Percentiles rank a stretch among this genome's conserved stretches.
These are phyloP conservation scores for Cynopterus sphinx DNA, from an alignment of 2,797 vertebrate genomes.

Conservation along the genomic window DNA sequence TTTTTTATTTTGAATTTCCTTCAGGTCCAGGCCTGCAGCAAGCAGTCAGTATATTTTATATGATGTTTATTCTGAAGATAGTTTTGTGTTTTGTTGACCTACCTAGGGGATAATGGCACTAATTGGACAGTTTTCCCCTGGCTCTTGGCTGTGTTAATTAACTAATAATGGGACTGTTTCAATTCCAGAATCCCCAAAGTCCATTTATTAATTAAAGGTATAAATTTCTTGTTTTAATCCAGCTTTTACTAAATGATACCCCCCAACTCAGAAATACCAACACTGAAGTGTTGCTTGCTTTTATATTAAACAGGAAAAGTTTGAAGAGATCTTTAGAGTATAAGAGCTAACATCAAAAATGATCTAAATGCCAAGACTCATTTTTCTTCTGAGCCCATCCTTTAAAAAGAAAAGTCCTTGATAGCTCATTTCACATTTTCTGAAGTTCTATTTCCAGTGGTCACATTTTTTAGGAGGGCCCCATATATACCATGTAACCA, in stretches of 20 bases:
- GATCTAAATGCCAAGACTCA: background rate
- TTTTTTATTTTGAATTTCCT: background rate
- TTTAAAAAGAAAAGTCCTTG: background rate
- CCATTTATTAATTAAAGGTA: conserved; percentile 10
- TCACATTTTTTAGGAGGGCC: background rate
- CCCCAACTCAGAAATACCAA: background rate
- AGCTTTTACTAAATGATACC: background rate
- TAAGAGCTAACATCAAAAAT: background rate
- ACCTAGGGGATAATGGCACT: background rate
- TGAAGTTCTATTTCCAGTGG: conserved; percentile 23
- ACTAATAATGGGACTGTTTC: background rate
- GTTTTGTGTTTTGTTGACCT: background rate
- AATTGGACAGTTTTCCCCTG: background rate
- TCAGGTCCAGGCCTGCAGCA: background rate
- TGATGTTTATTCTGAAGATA: background rate
- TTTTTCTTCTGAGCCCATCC: background rate
- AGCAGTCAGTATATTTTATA: background rate
- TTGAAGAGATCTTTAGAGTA: background rate
- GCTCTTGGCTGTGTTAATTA: background rate
- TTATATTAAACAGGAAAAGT: conserved; percentile 4
- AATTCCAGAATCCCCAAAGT: background rate
- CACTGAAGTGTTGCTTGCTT: background rate
- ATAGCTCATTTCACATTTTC: conserved; percentile 40
- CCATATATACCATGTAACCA: background rate
- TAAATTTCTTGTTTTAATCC: background rate